phyloP scores from a whole-genome alignment of 1,140 invertebrate genomes.

The Apolygus lucorum region DNA sequence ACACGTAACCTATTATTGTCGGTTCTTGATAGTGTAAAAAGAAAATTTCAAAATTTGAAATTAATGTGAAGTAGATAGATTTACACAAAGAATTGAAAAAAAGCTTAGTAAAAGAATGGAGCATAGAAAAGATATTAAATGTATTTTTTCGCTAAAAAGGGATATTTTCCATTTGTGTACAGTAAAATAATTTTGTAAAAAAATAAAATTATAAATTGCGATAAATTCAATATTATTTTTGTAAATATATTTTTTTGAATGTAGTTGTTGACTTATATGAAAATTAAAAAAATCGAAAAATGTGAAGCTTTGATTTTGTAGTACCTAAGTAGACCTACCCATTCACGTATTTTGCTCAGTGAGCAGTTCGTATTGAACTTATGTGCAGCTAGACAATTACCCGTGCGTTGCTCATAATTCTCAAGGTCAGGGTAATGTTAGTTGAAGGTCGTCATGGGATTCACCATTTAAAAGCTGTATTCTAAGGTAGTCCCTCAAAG shows the following conservation, averaged over 20 bases:
- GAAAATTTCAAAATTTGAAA: neutral
- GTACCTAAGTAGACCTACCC: too few relatives aligned
- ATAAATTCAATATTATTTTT: conserved; percentile 17
- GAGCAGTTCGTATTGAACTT: too few relatives aligned
- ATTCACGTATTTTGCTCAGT: too few relatives aligned
- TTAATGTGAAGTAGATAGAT: neutral
- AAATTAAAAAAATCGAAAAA: conserved; percentile 7
- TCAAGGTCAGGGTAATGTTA: too few relatives aligned
- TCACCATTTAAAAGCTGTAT: too few relatives aligned
- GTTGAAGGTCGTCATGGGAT: too few relatives aligned
- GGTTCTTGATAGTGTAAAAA: neutral
- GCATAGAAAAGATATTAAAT: conserved; percentile 15
- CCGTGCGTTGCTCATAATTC: too few relatives aligned
- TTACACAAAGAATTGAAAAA: neutral
- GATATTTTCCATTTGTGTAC: conserved; percentile 16
- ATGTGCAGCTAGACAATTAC: too few relatives aligned
- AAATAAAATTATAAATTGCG: conserved; percentile 11
- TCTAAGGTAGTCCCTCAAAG: too few relatives aligned
- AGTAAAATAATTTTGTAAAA: conserved; percentile 15
- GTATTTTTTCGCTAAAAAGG: conserved; percentile 16
- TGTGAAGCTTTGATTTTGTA: too few relatives aligned
- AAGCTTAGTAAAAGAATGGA: neutral
- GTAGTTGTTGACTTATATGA: conserved; percentile 12
- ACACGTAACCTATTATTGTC: neutral
- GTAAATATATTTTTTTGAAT: conserved; percentile 17